These are phyloP conservation scores for Polymixis flavicincta DNA, from an alignment of 2,888 invertebrate species.

Conservation along the genomic window DNA sequence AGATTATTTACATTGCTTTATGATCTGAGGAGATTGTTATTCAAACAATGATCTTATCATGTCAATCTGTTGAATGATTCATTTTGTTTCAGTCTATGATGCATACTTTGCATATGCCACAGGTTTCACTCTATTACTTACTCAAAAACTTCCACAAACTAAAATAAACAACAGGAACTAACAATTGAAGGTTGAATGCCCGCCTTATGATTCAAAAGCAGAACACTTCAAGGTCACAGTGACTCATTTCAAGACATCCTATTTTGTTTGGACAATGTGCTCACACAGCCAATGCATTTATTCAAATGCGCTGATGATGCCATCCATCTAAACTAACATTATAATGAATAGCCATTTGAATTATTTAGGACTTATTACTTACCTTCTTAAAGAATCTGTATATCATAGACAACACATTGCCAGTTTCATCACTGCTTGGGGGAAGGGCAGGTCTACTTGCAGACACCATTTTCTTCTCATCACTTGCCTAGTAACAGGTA, in stretches of 20 bases:
- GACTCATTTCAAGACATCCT: slow-evolving; percentile 73
- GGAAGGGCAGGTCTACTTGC: slow-evolving; percentile 85
- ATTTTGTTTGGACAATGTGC: slow-evolving; percentile 67
- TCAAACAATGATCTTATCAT: slow-evolving; percentile 22
- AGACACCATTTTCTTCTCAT: slow-evolving; percentile 82
- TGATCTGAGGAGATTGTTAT: slow-evolving; percentile 11
- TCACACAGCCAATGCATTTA: slow-evolving; percentile 34
- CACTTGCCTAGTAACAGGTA: slow-evolving; percentile 74
- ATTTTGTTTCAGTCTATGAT: slow-evolving; percentile 10
- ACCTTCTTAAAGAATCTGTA: slow-evolving; percentile 92
- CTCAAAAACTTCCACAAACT: slow-evolving; percentile 12
- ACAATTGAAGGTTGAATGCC: slow-evolving; percentile 74
- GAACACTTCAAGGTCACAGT: slow-evolving; percentile 73
- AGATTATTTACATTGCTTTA: slow-evolving; percentile 3
- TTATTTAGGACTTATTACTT: slow-evolving; percentile 37
- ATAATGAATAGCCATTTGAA: slow-evolving; percentile 18
- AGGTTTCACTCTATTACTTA: slow-evolving; percentile 17
- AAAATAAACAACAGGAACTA: slow-evolving; percentile 54
- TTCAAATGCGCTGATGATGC: slow-evolving; percentile 43
- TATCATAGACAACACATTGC: slow-evolving; percentile 90
- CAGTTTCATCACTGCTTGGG: slow-evolving; percentile 85
- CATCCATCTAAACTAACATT: slow-evolving; percentile 35
- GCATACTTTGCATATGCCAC: neutral
- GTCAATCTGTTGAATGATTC: slow-evolving; percentile 4
- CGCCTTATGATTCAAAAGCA: slow-evolving; percentile 75